Base-by-base conservation (phyloP, 2,113 vertebrate species). In the Paradoxurus hermaphroditus region DNA sequence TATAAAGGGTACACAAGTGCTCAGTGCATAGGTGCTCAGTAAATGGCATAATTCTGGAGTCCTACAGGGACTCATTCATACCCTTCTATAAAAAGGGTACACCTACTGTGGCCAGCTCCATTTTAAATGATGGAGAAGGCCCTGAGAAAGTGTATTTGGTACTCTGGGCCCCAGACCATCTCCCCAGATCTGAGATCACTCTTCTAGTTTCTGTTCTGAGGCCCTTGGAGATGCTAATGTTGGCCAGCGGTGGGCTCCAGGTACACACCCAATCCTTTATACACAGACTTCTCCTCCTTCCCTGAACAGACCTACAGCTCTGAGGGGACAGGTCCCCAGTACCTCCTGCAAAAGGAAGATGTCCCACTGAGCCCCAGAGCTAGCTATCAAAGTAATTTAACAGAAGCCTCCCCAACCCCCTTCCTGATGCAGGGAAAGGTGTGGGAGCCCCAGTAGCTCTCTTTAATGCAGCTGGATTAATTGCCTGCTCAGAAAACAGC, bases 391-490 rank as follows among this genome's bases (percentile, higher is more conserved):
- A 97, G 41, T 86, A 86, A 79, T 25, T 86, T 90, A 72, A 62
- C 21, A 91, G 93, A 78, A 81, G 62, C 49, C 25, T 93, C 78
- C 91, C n/a, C 88, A 96, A 90, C 72, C 44, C 31, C 81, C 86
- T 77, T 96, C 68, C 95, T 85, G 90, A 83, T 1, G 15, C 63
- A 95, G 89, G 7, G 31, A 93, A 72, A 96, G 53, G 34, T 94
- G 41, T 1, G 1, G 51, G 89, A 97, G 95, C 95, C 23, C 29
- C 65, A 92, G 63, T 49, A 97, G 77, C 68, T 85, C 86, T 62
- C 86, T 94, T 82, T 97, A 96, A 98, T 93, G 92, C 88, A 98
- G 94, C 87, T 87, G 75, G 77, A 97, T 98, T 98, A 98, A 98
- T 97, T 98, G 94, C 44, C 78, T 98, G 70, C 96, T 98, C 75